Evolutionary conservation across 2,888 invertebrate species (phyloP).

Genomic region (Eilema sororculum): DNA sequence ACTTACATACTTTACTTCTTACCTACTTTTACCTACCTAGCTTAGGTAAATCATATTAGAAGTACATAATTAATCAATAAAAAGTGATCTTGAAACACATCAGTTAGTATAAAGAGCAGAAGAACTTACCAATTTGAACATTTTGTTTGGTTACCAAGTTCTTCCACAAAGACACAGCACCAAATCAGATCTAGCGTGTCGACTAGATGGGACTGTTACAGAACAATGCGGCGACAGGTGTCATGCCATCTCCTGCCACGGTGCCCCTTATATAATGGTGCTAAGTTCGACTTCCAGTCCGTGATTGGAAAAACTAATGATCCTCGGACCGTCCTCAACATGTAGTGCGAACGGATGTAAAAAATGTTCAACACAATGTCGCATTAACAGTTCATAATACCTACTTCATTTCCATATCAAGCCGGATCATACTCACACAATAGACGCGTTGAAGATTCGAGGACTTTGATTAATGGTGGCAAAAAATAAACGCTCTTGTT

Average conservation of each 20-base stretch:
- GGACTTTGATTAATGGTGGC: conserved; percentile 56
- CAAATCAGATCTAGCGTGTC: conserved; percentile 63
- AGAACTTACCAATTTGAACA: conserved; percentile 78
- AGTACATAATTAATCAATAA: neutral
- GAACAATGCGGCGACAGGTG: conserved; percentile 51
- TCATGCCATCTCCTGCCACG: conserved; percentile 44
- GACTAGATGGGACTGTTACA: conserved; percentile 74
- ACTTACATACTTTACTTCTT: too few relatives aligned
- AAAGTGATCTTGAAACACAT: neutral
- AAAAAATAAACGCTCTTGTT: conserved; percentile 54
- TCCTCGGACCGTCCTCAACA: conserved; percentile 62
- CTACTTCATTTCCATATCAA: conserved; percentile 78
- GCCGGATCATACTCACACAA: conserved; percentile 69
- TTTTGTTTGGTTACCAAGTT: conserved; percentile 49
- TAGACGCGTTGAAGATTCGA: conserved; percentile 51
- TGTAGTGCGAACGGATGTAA: conserved; percentile 67
- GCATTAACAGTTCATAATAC: conserved; percentile 78
- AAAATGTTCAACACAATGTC: conserved; percentile 75
- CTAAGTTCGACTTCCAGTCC: conserved; percentile 62
- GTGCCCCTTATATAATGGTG: conserved; percentile 68
- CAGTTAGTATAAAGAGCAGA: neutral
- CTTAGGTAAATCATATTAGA: too few relatives aligned
- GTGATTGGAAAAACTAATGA: conserved; percentile 82
- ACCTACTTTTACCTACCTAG: too few relatives aligned
- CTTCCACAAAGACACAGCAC: conserved; percentile 51